A percentile compares a stretch with the other conserved stretches of the same genome.
phyloP scores from a whole-genome alignment of 1,140 invertebrate genomes.

The Notospermus geniculatus region DNA sequence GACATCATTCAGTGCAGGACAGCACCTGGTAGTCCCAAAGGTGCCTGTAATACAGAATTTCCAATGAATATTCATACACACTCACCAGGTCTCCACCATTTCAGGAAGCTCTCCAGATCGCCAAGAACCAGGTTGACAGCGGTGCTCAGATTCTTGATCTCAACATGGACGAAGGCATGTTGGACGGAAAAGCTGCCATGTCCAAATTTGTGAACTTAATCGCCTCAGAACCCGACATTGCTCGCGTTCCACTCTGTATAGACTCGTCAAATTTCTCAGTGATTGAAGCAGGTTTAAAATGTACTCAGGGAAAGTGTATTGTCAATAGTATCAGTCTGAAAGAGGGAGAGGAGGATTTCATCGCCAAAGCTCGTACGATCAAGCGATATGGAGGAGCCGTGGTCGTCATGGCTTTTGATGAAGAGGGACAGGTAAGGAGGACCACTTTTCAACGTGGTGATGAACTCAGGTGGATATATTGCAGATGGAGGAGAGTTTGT shows the following conservation, averaged over 20 bases:
- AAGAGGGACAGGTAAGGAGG: constrained; percentile 59
- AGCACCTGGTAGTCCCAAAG: too few species aligned
- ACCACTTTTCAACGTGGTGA: too few species aligned
- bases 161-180: constrained; percentile 68
- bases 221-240: constrained; percentile 63
- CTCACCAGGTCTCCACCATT: constrained; percentile 13
- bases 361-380: constrained; percentile 57
- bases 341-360: constrained; percentile 63
- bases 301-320: constrained; percentile 64
- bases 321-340: constrained; percentile 66
- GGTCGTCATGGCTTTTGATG: constrained; percentile 60
- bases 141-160: constrained; percentile 67
- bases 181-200: constrained; percentile 63
- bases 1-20: too few species aligned
- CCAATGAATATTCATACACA: too few species aligned
- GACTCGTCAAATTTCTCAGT: constrained; percentile 65
- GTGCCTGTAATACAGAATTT: too few species aligned
- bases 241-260: constrained; percentile 63
- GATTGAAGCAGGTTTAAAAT: constrained; percentile 64
- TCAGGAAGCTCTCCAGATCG: constrained; percentile 62
- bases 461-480: too few species aligned
- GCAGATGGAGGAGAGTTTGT: too few species aligned
- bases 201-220: constrained; percentile 64
- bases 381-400: constrained; percentile 64
- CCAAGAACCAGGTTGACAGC: constrained; percentile 65